These are phyloP conservation scores for Oligia latruncula DNA, from an alignment of 2,888 invertebrate genomes.

Conservation along the genomic window DNA sequence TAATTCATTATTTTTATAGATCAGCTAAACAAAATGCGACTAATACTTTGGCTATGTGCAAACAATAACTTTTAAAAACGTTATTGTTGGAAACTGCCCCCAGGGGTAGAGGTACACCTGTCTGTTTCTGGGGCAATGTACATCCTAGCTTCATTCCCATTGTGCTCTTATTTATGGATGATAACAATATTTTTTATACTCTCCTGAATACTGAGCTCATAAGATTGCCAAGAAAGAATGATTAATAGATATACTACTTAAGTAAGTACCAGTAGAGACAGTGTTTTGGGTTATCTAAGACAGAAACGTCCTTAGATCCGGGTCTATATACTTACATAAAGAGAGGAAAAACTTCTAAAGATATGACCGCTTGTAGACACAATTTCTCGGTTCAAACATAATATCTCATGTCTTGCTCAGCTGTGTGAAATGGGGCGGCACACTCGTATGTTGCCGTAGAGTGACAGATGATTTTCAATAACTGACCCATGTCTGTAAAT, in stretches of 20 bases:
- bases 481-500: conserved; percentile 36
- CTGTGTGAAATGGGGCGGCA: conserved; percentile 54
- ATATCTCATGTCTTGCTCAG: conserved; percentile 56
- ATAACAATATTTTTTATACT: conserved; percentile 26
- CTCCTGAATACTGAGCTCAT: background rate
- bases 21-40: background rate
- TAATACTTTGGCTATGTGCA: background rate
- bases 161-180: conserved; percentile 24
- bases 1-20: background rate
- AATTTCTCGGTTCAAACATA: conserved; percentile 49
- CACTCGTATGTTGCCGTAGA: conserved; percentile 46
- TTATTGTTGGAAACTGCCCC: background rate
- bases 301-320: background rate
- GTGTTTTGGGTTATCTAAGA: background rate
- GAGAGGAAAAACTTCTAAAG: conserved; percentile 24
- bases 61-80: conserved; percentile 17
- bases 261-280: conserved; percentile 5
- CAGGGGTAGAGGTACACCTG: conserved; percentile 1
- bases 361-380: conserved; percentile 32
- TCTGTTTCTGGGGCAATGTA: conserved; percentile 17
- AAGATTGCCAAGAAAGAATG: conserved; percentile 17
- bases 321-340: conserved; percentile 28
- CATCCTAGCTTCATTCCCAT: conserved; percentile 12
- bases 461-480: conserved; percentile 55
- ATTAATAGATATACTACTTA: conserved; percentile 13